These are phyloP conservation scores for Rhogogaster chlorosoma DNA, from an alignment of 2,888 invertebrate species.

Conservation along the genomic window DNA sequence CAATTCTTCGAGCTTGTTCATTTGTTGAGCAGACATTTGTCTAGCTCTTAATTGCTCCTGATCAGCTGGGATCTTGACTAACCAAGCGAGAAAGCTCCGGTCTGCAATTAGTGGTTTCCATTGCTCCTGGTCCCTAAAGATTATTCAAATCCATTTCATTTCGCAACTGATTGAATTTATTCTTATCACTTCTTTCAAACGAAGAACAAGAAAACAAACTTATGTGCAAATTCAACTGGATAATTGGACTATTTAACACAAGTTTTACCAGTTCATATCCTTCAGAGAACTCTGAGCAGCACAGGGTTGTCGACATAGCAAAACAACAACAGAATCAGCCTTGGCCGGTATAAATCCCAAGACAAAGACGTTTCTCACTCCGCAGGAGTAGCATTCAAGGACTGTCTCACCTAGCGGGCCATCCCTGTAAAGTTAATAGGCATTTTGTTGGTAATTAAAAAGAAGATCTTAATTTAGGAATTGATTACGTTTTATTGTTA, in stretches of 20 bases:
- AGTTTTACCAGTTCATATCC: slow-evolving; percentile 95
- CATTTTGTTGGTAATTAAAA: not conserved
- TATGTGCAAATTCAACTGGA: slow-evolving; percentile 9
- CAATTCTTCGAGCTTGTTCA: slow-evolving; percentile 97
- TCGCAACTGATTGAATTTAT: not conserved
- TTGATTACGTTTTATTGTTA: not conserved
- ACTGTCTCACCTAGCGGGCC: slow-evolving; percentile 99
- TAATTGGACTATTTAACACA: not conserved
- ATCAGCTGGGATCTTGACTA: slow-evolving; percentile 98
- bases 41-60: slow-evolving; percentile 97
- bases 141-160: not conserved
- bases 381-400: slow-evolving; percentile 99
- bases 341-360: slow-evolving; percentile 99
- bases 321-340: slow-evolving; percentile 98
- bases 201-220: not conserved
- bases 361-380: slow-evolving; percentile 98
- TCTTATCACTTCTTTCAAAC: not conserved
- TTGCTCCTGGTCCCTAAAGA: slow-evolving; percentile 92
- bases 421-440: slow-evolving; percentile 81
- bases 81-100: slow-evolving; percentile 97
- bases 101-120: slow-evolving; percentile 99
- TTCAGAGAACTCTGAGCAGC: slow-evolving; percentile 98
- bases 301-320: slow-evolving; percentile 98
- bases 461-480: not conserved
- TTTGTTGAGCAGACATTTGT: slow-evolving; percentile 98